Conservation (phyloP, 2,113 vertebrate genomes). For the Anas platyrhynchos region DNA sequence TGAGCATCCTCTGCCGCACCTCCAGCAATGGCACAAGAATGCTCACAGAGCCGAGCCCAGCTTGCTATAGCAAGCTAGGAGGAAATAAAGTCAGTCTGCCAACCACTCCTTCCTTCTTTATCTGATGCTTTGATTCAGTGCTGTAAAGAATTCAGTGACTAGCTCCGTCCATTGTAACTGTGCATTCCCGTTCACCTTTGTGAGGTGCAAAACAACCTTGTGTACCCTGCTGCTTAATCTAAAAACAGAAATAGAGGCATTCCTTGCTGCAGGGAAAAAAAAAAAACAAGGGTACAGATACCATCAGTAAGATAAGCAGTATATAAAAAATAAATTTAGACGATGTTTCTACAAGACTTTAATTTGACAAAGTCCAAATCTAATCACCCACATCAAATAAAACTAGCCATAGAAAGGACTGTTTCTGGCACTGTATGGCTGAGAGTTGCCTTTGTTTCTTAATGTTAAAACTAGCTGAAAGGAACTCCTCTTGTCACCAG, state of each 20-base stretch:
- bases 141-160: conserved; percentile 2
- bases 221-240: conserved; percentile 11
- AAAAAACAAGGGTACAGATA: neutral
- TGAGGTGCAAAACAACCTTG: neutral
- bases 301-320: conserved; percentile 38
- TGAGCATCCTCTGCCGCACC: conserved; percentile 3
- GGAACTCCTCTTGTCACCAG: neutral
- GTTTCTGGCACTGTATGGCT: neutral
- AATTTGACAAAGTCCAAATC: conserved; percentile 41
- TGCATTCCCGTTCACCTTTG: conserved; percentile 16
- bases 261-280: neutral
- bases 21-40: neutral
- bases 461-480: neutral
- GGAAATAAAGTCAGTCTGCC: neutral
- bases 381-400: conserved; percentile 30
- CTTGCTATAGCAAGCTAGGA: neutral
- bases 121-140: conserved; percentile 26
- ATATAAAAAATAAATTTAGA: conserved; percentile 36
- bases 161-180: neutral
- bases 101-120: conserved; percentile 43
- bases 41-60: neutral
- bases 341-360: conserved; percentile 16
- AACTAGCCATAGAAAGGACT: neutral
- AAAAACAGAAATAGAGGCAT: neutral
- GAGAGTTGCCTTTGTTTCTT: neutral